phyloP scores from a whole-genome alignment of 2,888 invertebrate genomes.

The Spilosoma lubricipeda region DNA sequence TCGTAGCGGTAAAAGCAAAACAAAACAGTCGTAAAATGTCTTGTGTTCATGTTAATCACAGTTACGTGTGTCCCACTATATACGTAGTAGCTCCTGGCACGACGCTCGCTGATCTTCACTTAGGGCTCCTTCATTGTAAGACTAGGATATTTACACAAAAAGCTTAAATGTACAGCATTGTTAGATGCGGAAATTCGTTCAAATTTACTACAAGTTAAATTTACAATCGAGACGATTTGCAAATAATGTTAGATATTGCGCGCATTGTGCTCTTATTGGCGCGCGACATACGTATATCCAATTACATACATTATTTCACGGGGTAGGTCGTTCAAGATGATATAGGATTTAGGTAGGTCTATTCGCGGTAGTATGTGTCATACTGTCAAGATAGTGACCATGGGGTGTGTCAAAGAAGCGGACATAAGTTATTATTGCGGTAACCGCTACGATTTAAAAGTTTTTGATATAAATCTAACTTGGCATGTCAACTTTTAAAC shows the following conservation, averaged over 20 bases:
- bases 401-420: conserved; percentile 72
- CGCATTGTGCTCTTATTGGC: conserved; percentile 38
- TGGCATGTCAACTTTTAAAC: conserved; percentile 82
- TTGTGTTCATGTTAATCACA: conserved; percentile 84
- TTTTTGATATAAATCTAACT: conserved; percentile 52
- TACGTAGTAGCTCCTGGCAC: conserved; percentile 56
- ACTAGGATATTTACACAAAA: conserved; percentile 84
- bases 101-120: conserved; percentile 62
- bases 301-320: conserved; percentile 43
- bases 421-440: conserved; percentile 78
- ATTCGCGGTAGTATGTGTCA: conserved; percentile 61
- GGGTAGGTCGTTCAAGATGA: conserved; percentile 56
- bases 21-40: conserved; percentile 81
- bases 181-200: conserved; percentile 84
- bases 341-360: conserved; percentile 34
- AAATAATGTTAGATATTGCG: conserved; percentile 49
- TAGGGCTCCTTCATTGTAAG: conserved; percentile 60
- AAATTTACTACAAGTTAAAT: conserved; percentile 80
- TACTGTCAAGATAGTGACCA: conserved; percentile 65
- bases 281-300: conserved; percentile 36
- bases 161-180: conserved; percentile 85
- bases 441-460: conserved; percentile 83
- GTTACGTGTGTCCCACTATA: conserved; percentile 74
- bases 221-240: conserved; percentile 70
- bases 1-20: conserved; percentile 86